Base-by-base conservation (phyloP, 2,888 invertebrate genomes). In the Melieria crassipennis region DNA sequence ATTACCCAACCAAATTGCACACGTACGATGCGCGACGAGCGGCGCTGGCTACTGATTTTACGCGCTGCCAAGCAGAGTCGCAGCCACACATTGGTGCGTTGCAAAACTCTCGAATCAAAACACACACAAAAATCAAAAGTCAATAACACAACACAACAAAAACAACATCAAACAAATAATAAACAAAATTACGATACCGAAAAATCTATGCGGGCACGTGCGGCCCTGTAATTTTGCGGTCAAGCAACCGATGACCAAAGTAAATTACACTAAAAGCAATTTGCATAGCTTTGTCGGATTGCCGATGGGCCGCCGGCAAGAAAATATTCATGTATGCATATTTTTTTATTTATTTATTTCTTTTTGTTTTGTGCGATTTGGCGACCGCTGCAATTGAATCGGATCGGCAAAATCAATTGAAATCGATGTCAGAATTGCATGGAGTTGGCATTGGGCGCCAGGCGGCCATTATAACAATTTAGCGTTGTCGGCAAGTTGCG, bases 21-120 rank as follows among this genome's bases (percentile, higher is more conserved):
- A 75, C 75, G 75, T 75, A 75, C 69, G 62, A 13, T 72, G 75
- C 72, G 72, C 69, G 62, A 58, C 11, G 16, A 42, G 48, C 30
- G 7, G 45, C 70, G 71, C 68, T 70, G 68, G 76, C 76, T 76
- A 75, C 76, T 52, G 76, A 76, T 74, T 76, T 76, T 75, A 74
- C 75, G 65, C 72, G 70, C 71, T 65, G 64, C 71, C 68, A 73
- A 65, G 30, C 61, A 61, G 46, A 58, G 69, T 47, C 50, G 30
- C 30, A 30, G 30, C 30, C 30, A 30, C 30, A 30, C 30, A 30
- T 30, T 30, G 30, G 30, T 30, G 30, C 30, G 30, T 30, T 30
- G 30, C 30, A 30, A 30, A 30, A 30, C 30, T 30, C 30, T 30
- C 30, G 30, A 30, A 30, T 30, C 30, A 30, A 30, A 30, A 30